phyloP scores from a whole-genome alignment of 92 coral and sea anemone genomes.

The Blastomussa wellsi region DNA sequence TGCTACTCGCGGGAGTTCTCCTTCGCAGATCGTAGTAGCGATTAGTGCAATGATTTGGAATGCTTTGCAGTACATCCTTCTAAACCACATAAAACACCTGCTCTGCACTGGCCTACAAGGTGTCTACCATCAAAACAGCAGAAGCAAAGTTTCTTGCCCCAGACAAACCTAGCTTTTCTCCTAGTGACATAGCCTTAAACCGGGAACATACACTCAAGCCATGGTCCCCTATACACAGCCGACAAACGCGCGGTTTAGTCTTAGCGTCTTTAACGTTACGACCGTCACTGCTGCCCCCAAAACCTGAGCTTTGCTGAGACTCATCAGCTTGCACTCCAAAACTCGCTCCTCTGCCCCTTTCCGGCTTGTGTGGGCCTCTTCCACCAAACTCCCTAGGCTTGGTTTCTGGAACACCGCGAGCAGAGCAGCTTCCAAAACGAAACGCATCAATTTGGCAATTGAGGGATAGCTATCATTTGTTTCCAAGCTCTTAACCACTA shows the following conservation, averaged over 20 bases:
- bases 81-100: constrained; percentile 8
- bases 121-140: constrained; percentile 33
- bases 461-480: constrained; percentile 20
- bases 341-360: constrained; percentile 27
- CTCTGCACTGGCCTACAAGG: constrained; percentile 23
- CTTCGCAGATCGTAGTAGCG: too few species aligned
- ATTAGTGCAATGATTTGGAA: too few species aligned
- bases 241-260: not conserved
- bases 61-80: constrained; percentile 22
- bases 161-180: not conserved
- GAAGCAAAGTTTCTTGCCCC: constrained; percentile 30
- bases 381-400: not conserved
- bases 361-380: constrained; percentile 1
- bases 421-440: constrained; percentile 19
- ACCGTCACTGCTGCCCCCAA: not conserved
- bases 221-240: not conserved
- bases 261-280: too few species aligned
- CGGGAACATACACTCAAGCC: not conserved
- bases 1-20: constrained; percentile 17
- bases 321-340: constrained; percentile 44
- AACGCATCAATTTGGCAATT: constrained; percentile 9
- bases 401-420: constrained; percentile 9
- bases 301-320: constrained; percentile 7
- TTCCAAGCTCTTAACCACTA: constrained; percentile 32
- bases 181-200: not conserved